Base-by-base conservation (phyloP, 1,140 invertebrate genomes). In the Rhynchophorus ferrugineus region DNA sequence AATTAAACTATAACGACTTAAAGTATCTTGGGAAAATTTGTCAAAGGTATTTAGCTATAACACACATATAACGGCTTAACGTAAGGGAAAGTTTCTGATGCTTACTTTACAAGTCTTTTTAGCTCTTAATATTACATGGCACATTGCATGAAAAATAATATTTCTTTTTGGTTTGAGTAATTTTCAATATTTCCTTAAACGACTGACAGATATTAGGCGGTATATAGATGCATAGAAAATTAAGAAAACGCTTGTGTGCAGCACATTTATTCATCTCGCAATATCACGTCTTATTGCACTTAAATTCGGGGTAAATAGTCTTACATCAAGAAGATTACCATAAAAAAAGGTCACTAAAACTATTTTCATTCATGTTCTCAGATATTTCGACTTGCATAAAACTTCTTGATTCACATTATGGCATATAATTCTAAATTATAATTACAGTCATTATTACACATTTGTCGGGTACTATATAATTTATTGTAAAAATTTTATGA, bases 1-100 rank as follows among this genome's bases (percentile, higher is more conserved):
- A 58, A 58, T 50, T 19, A 48, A 54, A 58, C 36, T 22, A 36
- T 48, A 48, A 42, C 35, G 3, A 38, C 44, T 33, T 39, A 47
- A 13, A 16, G 33, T 54, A 49, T 24, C 41, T 58, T 47, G 50
- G 56, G 51, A 54, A 54, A 58, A 54, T 49, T 46, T 41, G 34
- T 41, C 35, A 13, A 9, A 34, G 13, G 18, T 33, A 36, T 24
- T 11, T 38, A 35, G 21, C 17, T 16, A 36, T 2, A 19, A 18
- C 18, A 18, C 19, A 24, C 16, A 38, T 19, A 47, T 37, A 13
- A 22, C 14, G 6, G 33, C 16, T 33, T 46, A 46, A 35, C 13
- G 33, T 21, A 18, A 29, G 9, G 8, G 6, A 33, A 22, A n/a
- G 16, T 17, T 20, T 18, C 19, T 3, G 21, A 17, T 24, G 2